Conservation (phyloP, 2,113 vertebrate genomes). For the Oriolus oriolus region DNA sequence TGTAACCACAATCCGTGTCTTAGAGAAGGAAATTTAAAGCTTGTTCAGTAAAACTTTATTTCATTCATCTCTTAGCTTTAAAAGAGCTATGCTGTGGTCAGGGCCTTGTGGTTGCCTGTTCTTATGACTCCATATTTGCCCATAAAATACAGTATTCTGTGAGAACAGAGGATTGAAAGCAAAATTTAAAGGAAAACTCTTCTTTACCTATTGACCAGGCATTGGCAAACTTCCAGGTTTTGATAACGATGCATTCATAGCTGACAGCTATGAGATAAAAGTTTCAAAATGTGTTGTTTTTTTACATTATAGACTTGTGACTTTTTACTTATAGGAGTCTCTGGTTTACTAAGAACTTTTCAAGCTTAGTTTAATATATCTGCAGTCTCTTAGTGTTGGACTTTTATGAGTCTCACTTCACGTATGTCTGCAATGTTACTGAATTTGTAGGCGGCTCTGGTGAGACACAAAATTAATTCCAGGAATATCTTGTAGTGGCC, state of each 20-base stretch:
- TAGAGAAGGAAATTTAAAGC: neutral
- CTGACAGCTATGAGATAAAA: neutral
- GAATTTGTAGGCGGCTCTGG: neutral
- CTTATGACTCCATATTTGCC: neutral
- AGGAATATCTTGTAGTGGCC: neutral
- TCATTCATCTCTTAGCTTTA: constrained; percentile 6
- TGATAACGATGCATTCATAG: neutral
- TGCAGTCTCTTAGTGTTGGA: neutral
- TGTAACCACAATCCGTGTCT: neutral
- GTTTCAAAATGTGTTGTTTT: neutral
- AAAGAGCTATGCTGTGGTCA: neutral
- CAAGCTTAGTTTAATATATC: neutral
- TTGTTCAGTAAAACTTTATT: neutral
- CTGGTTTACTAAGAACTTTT: neutral
- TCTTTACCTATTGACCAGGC: neutral
- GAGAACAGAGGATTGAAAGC: neutral
- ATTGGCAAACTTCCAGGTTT: neutral
- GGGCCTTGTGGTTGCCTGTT: neutral
- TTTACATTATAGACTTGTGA: neutral
- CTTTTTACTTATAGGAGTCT: neutral
- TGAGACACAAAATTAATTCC: neutral
- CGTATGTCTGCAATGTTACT: neutral
- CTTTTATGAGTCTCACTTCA: neutral
- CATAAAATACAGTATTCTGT: neutral
- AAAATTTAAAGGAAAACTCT: neutral